Base-by-base conservation (phyloP, 2,113 vertebrate genomes). In the Peromyscus maniculatus region DNA sequence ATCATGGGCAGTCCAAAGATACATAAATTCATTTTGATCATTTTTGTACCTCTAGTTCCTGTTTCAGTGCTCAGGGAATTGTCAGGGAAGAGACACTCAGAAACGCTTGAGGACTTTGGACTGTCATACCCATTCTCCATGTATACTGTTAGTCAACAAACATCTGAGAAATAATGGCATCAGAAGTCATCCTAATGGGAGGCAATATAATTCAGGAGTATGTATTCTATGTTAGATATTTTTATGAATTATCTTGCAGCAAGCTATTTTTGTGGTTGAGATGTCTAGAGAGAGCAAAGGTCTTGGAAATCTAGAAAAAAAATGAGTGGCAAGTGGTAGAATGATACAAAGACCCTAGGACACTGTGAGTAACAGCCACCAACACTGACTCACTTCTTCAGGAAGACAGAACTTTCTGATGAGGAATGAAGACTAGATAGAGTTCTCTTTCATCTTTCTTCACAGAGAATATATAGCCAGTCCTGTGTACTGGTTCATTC, bases 361-460 rank as follows among this genome's bases (percentile, higher is more conserved):
- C 52, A 17, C 33, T 33, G 2, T 52, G 31, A 64, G 7, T 59
- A 28, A 72, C 13, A 69, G 31, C n/a, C 57, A 86, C 19, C 26
- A 80, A 46, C 10, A 57, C 5, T 71, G 52, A 83, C 43, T 87
- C 28, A 57, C 6, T 11, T 93, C 52, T 90, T 52, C 55, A 83
- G 87, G 12, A 67, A 83, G 91, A 96, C 1, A 77, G 7, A 96
- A 39, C 21, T 16, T 17, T 52, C 33, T 55, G n/a, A 84, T 87
- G 33, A 83, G 87, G 9, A 78, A 55, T 74, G 77, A 83, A 74
- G 89, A 71, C 43, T 82, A 90, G 55, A 26, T 67, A 57, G 52
- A 77, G 57, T 97, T 74, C 19, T 95, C 26, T 74, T 86, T 71
- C n/a, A 72, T 55, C 36, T 84, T 89, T 94, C 8, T 26, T 84